Base-by-base conservation (phyloP, 1,140 invertebrate genomes). In the Drosophila athabasca region DNA sequence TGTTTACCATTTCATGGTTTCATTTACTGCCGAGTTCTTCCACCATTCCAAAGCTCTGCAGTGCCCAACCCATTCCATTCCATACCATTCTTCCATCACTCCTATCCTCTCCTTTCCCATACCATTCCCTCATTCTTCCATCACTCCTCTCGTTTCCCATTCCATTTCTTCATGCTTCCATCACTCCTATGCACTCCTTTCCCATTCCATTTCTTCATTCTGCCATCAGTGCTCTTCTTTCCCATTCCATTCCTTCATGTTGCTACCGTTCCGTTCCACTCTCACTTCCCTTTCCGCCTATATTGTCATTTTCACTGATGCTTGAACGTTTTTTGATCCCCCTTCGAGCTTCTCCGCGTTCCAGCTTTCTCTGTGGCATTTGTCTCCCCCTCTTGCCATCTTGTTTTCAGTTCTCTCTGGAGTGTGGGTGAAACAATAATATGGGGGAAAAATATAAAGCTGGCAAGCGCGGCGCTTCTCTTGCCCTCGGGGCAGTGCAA, bases 1-100 rank as follows among this genome's bases (percentile, higher is more conserved):
- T 79, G 64, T 76, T 79, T 76, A 76, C 73, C 73, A 76, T 76
- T 79, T 79, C 76, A 79, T 79, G 73, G 76, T 79, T 76, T 79
- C 76, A 73, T 76, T 79, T 73, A 79, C 67, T 50, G 39, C 53
- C 15, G 46, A 39, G 41, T 24, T 19, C 31, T 49, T 41, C 45
- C 15, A 17, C 24, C 35, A 39, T 39, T 39, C 35, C 17, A 35
- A 2, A 9, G 31, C 8, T 35, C 8, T 35, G 0, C 31, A 39
- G 11, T 39, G 11, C 11, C 31, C 8, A 2, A 3, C 31, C 31
- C 29, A 31, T 31, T 2, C 29, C 24, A 54, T 31, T 57, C 55
- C 31, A 29, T 26, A 19, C 17, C 17, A 19, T 3, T 45, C 22
- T 2, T 44, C 17, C 17, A 1, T 19, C 17, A 19, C 17, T 19